These are phyloP conservation scores for Ptilodon capucinus DNA, from an alignment of 2,888 invertebrate genomes.

Conservation along the genomic window DNA sequence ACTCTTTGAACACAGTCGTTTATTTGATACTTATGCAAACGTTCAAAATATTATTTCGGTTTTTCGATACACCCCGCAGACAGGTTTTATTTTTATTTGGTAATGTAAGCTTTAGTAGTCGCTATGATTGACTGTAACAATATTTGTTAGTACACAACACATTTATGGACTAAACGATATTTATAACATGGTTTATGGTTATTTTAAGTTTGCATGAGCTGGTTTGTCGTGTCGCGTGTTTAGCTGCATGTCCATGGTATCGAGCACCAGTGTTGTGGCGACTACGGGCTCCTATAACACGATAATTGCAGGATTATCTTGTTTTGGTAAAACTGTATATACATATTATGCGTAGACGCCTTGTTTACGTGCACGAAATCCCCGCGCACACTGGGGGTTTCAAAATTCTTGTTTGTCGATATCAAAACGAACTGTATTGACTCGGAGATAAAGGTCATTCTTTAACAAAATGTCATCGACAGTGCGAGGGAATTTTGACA, in stretches of 20 bases:
- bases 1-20: too few species aligned
- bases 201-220: slow-evolving; percentile 24
- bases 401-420: too few species aligned
- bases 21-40: too few species aligned
- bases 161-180: neutral
- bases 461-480: too few species aligned
- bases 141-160: neutral
- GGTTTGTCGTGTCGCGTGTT: slow-evolving; percentile 16
- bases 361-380: neutral
- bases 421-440: too few species aligned
- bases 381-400: too few species aligned
- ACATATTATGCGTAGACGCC: too few species aligned
- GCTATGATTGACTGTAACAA: neutral
- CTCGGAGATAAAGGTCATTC: too few species aligned
- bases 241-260: slow-evolving; percentile 7
- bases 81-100: neutral
- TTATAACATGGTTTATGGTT: neutral
- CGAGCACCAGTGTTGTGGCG: slow-evolving; percentile 13
- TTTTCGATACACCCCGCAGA: too few species aligned
- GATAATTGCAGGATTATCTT: slow-evolving; percentile 6
- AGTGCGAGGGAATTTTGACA: too few species aligned
- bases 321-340: slow-evolving; percentile 15
- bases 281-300: slow-evolving; percentile 10
- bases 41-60: too few species aligned
- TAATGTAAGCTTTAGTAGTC: neutral